Conservation (phyloP, 2,113 vertebrate species). For the Chauna torquata region DNA sequence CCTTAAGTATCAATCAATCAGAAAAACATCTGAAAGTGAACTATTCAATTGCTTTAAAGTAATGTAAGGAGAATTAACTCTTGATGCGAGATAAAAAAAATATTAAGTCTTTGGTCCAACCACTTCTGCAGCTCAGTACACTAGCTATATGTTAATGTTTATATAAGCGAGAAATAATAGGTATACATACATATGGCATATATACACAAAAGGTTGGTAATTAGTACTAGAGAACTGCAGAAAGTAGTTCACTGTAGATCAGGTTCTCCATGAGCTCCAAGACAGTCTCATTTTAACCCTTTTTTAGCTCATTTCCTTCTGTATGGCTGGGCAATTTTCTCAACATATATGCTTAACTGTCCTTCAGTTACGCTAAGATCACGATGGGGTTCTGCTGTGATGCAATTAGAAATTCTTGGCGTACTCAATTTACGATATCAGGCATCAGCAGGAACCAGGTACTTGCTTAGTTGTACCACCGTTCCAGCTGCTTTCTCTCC, state of each 20-base stretch:
- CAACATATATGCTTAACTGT: no score
- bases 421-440: background rate
- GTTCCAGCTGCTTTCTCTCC: background rate
- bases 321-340: background rate
- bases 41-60: background rate
- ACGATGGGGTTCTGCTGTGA: background rate
- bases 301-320: background rate
- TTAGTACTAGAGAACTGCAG: background rate
- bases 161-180: background rate
- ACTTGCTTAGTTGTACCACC: rapidly evolving
- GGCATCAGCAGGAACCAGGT: background rate
- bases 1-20: background rate
- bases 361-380: background rate
- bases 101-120: background rate
- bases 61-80: background rate
- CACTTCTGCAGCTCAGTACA: background rate
- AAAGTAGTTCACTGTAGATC: background rate
- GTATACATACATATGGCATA: background rate
- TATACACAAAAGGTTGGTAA: background rate
- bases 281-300: background rate
- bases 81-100: background rate
- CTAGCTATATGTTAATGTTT: background rate
- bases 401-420: background rate
- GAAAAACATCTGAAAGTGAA: background rate
- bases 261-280: background rate